phyloP scores from a whole-genome alignment of 2,113 vertebrate species.

The Gallinago jamesoni region DNA sequence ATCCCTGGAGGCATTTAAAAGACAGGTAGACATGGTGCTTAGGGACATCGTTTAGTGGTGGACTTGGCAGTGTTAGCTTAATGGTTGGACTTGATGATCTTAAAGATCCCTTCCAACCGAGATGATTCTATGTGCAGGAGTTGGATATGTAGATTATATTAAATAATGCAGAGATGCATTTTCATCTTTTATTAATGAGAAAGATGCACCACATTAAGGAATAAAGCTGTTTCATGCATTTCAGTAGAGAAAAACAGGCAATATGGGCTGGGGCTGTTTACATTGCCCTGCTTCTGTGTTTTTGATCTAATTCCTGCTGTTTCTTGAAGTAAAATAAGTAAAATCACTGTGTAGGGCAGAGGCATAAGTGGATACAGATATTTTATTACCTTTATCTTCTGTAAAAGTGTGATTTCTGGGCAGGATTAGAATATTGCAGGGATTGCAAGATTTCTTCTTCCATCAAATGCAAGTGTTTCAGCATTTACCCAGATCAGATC shows the following conservation, averaged over 20 bases:
- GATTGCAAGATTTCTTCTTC: neutral
- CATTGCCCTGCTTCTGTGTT: neutral
- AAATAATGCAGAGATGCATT: neutral
- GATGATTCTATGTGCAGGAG: neutral
- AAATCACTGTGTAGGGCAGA: neutral
- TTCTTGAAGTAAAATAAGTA: neutral
- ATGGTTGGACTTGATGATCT: too few species aligned
- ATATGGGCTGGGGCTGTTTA: neutral
- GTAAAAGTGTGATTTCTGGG: neutral
- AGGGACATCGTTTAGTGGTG: too few species aligned
- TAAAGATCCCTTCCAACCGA: too few species aligned
- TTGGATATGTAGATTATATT: neutral
- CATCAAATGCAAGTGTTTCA: neutral
- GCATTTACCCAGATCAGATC: neutral
- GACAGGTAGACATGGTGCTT: too few species aligned
- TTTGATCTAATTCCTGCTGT: neutral
- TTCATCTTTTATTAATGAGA: conserved; percentile 36
- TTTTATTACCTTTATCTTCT: neutral
- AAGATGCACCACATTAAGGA: neutral
- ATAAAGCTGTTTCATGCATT: neutral
- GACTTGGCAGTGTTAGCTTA: too few species aligned
- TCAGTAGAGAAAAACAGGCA: neutral
- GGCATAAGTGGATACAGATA: fast-evolving
- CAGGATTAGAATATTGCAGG: neutral
- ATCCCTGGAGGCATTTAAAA: too few species aligned